phyloP scores from a whole-genome alignment of 2,888 invertebrate species.

The Amblyjoppa fuscipennis region DNA sequence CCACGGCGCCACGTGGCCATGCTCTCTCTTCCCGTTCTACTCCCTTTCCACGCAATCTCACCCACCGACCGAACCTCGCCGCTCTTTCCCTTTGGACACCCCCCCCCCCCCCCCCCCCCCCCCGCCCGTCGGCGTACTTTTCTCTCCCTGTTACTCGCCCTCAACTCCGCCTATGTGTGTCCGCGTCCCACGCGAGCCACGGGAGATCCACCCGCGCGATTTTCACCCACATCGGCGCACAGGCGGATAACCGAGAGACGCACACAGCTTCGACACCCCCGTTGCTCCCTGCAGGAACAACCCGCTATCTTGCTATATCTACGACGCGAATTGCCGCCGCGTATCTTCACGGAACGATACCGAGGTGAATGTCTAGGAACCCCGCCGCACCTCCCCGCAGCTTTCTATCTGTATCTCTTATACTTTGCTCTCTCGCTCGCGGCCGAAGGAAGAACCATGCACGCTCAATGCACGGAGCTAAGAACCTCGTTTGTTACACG shows the following conservation, averaged over 20 bases:
- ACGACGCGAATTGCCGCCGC: conserved; percentile 57
- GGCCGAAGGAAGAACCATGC: conserved; percentile 4
- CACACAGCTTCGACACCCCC: conserved; percentile 47
- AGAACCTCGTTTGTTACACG: conserved; percentile 43
- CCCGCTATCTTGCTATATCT: conserved; percentile 57
- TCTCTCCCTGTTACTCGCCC: conserved; percentile 28
- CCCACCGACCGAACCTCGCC: conserved; percentile 60
- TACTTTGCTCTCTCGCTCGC: conserved; percentile 42
- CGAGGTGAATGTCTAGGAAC: conserved; percentile 56
- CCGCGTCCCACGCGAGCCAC: conserved; percentile 4
- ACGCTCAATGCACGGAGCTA: conserved; percentile 27
- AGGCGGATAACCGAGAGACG: conserved; percentile 28
- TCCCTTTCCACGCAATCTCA: conserved; percentile 67
- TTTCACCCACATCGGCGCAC: neutral
- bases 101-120: too few relatives aligned
- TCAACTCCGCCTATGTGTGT: conserved; percentile 58
- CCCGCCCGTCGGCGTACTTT: conserved; percentile 10
- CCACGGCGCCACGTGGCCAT: conserved; percentile 85
- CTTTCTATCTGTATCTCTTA: conserved; percentile 28
- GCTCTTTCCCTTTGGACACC: conserved; percentile 41
- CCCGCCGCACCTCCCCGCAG: neutral
- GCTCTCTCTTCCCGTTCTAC: conserved; percentile 73
- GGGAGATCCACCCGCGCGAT: conserved; percentile 18
- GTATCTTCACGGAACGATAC: conserved; percentile 59
- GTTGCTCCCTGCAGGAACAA: conserved; percentile 11